phyloP scores from a whole-genome alignment of 2,113 vertebrate genomes.

The Heterotis niloticus region DNA sequence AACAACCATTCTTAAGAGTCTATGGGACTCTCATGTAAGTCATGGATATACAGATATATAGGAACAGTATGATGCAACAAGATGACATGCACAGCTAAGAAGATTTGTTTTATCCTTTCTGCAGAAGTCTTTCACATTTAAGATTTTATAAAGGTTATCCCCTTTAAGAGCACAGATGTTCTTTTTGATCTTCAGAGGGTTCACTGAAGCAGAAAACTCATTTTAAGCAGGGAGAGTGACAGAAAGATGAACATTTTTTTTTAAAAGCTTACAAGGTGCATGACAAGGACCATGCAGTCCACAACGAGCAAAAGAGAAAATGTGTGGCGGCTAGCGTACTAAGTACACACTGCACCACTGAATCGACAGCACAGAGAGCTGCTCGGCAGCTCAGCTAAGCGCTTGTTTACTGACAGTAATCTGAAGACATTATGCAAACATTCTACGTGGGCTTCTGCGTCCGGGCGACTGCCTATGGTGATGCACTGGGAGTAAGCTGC shows the following conservation, averaged over 20 bases:
- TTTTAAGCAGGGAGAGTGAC: not conserved
- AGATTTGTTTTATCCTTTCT: not conserved
- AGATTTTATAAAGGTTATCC: not conserved
- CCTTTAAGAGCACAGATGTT: constrained; percentile 17
- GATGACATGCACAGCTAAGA: not conserved
- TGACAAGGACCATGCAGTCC: too few relatives aligned
- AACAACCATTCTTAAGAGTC: not conserved
- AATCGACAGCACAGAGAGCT: too few relatives aligned
- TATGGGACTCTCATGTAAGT: not conserved
- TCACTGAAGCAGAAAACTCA: not conserved
- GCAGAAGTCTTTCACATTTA: not conserved
- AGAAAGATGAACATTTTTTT: not conserved
- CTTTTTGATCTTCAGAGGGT: not conserved
- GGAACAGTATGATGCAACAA: not conserved
- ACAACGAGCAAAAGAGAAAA: too few relatives aligned
- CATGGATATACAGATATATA: not conserved
- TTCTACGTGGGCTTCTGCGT: not conserved
- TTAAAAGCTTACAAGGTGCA: not conserved
- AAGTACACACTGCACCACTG: not conserved
- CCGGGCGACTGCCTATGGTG: not conserved
- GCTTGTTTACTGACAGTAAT: not conserved
- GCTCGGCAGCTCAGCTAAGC: not conserved
- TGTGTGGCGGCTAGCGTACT: too few relatives aligned
- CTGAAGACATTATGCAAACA: not conserved
- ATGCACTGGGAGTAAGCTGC: too few relatives aligned